Base-by-base conservation (phyloP, 2,888 invertebrate species). In the Eretmocerus hayati region DNA sequence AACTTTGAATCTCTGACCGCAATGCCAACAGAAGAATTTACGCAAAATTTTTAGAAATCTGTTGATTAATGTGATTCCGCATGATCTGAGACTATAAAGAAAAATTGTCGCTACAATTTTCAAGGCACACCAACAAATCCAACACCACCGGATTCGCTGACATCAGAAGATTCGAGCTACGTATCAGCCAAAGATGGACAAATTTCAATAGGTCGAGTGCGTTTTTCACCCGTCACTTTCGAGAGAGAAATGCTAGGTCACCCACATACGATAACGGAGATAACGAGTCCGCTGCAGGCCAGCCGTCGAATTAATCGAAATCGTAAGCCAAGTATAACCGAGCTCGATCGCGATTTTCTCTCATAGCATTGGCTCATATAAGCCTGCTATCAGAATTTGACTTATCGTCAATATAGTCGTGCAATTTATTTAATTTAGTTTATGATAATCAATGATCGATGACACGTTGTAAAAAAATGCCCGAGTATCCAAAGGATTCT, bases 141-240 rank as follows among this genome's bases (percentile, higher is more conserved):
- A 2, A 89, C 90, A 5, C 90, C 90, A 0, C 89, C 90, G 0
- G 90, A 90, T 61, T 88, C 88, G 56, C 65, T 89, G 51, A 85
- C 88, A 1, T 88, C 89, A 62, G 92, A 92, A 60, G 91, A 90
- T 64, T 87, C 88, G 62, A 89, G 89, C 36, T 92, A 90, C 69
- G 83, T 89, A 58, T 91, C 91, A 8, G 91, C 91, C 16, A 80
- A 87, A 62, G 89, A 88, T 62, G 75, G 89, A 85, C 50, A 76
- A 84, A 48, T 69, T 45, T 68, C 68, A 11, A 63, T 69, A 42
- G 60, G 66, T 54, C 65, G 64, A 58, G 71, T 63, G 53, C 65
- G 62, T 46, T 74, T 63, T 56, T 71, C 65, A 39, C 71, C 70
- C 1, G 63, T 71, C 2, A 69, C 68, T 0, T 69, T 68, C 40